phyloP scores from a whole-genome alignment of 1,140 invertebrate genomes.

The Hesperophylax magnus region DNA sequence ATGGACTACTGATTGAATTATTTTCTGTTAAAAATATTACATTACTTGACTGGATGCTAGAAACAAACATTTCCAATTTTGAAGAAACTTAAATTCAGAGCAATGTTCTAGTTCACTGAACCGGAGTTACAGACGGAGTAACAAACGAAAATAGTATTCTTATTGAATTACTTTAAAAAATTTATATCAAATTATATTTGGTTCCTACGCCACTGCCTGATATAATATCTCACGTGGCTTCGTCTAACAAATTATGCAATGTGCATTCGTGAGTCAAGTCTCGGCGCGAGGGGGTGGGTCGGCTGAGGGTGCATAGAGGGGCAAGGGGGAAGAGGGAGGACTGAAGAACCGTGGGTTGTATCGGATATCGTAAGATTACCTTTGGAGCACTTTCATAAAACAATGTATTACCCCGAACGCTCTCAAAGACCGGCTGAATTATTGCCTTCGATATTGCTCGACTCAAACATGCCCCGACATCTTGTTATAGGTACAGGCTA shows the following conservation, averaged over 20 bases:
- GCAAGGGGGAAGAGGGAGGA: too few species aligned
- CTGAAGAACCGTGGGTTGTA: not conserved
- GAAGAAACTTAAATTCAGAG: too few species aligned
- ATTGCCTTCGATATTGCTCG: slow-evolving; percentile 36
- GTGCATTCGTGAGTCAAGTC: slow-evolving; percentile 52
- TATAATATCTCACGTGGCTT: slow-evolving; percentile 50
- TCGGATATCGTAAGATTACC: slow-evolving; percentile 53
- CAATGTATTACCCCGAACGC: slow-evolving; percentile 51
- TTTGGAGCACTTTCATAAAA: slow-evolving; percentile 56
- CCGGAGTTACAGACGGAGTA: too few species aligned
- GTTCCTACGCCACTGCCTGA: slow-evolving; percentile 8
- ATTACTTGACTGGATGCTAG: too few species aligned
- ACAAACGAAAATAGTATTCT: too few species aligned
- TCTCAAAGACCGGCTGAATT: slow-evolving; percentile 34
- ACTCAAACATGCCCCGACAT: not conserved
- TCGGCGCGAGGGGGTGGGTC: not conserved
- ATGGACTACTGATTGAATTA: too few species aligned
- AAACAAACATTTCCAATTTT: too few species aligned
- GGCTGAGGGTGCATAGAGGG: too few species aligned
- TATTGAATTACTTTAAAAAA: too few species aligned
- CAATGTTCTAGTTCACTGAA: too few species aligned
- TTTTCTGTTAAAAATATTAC: too few species aligned
- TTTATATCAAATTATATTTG: not conserved
- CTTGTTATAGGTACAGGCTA: not conserved
- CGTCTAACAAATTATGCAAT: slow-evolving; percentile 56